These are phyloP conservation scores for Pelosia muscerda DNA, from an alignment of 2,888 invertebrate genomes.

Conservation along the genomic window DNA sequence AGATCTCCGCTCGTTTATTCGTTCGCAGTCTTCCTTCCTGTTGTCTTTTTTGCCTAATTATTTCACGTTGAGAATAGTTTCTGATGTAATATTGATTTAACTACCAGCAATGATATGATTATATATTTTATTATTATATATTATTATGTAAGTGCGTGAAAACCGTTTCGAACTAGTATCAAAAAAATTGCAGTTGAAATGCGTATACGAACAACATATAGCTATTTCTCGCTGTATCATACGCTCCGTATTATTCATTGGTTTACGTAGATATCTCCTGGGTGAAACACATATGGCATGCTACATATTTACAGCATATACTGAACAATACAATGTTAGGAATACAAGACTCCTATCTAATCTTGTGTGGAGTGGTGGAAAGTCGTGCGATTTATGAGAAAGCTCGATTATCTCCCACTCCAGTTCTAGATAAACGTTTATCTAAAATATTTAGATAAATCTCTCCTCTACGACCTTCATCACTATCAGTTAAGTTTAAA, in stretches of 20 bases:
- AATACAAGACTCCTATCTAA: neutral
- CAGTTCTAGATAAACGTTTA: neutral
- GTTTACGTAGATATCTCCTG: neutral
- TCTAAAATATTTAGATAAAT: neutral
- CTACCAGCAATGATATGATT: neutral
- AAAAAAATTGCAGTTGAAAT: too few species aligned
- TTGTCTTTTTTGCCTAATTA: neutral
- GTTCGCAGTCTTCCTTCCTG: neutral
- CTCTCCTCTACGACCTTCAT: neutral
- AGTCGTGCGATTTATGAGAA: slow-evolving; percentile 1
- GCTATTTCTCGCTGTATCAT: too few species aligned
- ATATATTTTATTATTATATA: too few species aligned
- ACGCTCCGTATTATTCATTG: too few species aligned
- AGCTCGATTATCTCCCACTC: neutral
- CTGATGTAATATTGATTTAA: neutral
- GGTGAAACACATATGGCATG: neutral
- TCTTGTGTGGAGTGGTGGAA: neutral
- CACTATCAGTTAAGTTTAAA: neutral
- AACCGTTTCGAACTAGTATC: too few species aligned
- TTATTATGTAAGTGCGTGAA: neutral
- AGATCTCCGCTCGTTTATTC: neutral
- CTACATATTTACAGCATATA: neutral
- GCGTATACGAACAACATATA: too few species aligned
- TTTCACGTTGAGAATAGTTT: neutral
- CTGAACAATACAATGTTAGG: neutral